Percentiles rank a stretch among this genome's conserved stretches.
Evolutionary conservation across 2,888 invertebrate species (phyloP).

Genomic region (Rotaria macrura): DNA sequence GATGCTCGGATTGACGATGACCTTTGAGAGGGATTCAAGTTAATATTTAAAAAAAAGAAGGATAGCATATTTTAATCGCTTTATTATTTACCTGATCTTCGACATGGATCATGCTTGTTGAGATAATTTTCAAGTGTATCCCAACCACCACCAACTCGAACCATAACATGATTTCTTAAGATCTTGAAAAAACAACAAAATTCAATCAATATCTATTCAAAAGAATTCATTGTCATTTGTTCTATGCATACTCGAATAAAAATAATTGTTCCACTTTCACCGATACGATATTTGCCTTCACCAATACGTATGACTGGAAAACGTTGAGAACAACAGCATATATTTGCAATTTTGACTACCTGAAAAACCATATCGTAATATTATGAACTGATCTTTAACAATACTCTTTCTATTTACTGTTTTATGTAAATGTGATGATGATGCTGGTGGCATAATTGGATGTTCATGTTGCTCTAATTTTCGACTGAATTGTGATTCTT

Average conservation of each 20-base stretch:
- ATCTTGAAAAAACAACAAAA: slow-evolving; percentile 57
- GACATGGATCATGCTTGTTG: slow-evolving; percentile 90
- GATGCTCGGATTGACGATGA: neutral
- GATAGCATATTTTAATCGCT: neutral
- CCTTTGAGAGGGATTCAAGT: neutral
- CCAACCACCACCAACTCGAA: slow-evolving; percentile 93
- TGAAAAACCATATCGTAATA: neutral
- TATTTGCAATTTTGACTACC: slow-evolving; percentile 19
- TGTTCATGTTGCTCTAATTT: neutral
- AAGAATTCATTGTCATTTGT: too few relatives aligned
- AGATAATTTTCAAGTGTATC: slow-evolving; percentile 87
- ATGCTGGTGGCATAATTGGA: neutral
- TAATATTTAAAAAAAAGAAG: neutral
- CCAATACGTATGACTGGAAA: slow-evolving; percentile 32
- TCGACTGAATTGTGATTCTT: neutral
- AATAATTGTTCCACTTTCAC: slow-evolving; percentile 84
- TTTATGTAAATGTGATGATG: slow-evolving; percentile 16
- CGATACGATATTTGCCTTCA: slow-evolving; percentile 81
- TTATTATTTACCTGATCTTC: slow-evolving; percentile 49
- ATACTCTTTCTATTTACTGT: neutral
- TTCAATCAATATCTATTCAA: too few relatives aligned
- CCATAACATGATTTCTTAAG: slow-evolving; percentile 90
- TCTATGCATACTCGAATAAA: slow-evolving; percentile 79
- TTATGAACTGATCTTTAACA: neutral
- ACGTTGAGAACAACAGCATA: slow-evolving; percentile 28